These are phyloP conservation scores for Solen grandis DNA, from an alignment of 1,140 invertebrate species.

Conservation along the genomic window DNA sequence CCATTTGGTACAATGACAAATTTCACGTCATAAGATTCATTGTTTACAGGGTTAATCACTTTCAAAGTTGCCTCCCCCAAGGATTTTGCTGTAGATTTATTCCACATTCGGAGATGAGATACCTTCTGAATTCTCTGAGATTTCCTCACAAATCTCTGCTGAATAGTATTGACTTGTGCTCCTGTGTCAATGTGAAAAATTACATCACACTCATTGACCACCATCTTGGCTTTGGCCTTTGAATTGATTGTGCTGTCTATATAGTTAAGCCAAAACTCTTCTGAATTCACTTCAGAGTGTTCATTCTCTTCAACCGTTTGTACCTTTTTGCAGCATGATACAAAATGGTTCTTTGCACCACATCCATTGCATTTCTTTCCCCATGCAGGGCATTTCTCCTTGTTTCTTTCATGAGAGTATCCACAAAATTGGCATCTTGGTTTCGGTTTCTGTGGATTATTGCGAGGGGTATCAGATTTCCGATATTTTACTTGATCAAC, in stretches of 20 bases:
- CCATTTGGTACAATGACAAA: constrained; percentile 13
- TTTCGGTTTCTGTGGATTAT: neutral
- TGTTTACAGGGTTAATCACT: neutral
- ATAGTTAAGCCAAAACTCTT: constrained; percentile 16
- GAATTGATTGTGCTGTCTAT: neutral
- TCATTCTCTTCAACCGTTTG: neutral
- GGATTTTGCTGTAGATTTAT: neutral
- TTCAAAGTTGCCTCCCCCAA: neutral
- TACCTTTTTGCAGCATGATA: constrained; percentile 6
- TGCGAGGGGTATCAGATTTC: neutral
- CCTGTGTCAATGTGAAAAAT: constrained; percentile 27
- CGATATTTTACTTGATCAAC: neutral
- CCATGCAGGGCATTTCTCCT: constrained; percentile 57
- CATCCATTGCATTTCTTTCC: constrained; percentile 45
- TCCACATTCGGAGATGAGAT: neutral
- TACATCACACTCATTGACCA: constrained; percentile 22
- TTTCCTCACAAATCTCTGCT: neutral
- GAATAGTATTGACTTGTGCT: constrained; percentile 20
- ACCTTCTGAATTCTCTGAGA: neutral
- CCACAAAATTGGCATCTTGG: constrained; percentile 48
- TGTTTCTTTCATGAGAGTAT: constrained; percentile 5
- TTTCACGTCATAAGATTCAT: neutral
- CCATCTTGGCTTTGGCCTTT: neutral
- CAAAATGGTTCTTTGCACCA: constrained; percentile 40
- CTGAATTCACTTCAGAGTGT: neutral